Conservation (phyloP, 2,888 invertebrate species). For the Tanytarsus gracilentus region DNA sequence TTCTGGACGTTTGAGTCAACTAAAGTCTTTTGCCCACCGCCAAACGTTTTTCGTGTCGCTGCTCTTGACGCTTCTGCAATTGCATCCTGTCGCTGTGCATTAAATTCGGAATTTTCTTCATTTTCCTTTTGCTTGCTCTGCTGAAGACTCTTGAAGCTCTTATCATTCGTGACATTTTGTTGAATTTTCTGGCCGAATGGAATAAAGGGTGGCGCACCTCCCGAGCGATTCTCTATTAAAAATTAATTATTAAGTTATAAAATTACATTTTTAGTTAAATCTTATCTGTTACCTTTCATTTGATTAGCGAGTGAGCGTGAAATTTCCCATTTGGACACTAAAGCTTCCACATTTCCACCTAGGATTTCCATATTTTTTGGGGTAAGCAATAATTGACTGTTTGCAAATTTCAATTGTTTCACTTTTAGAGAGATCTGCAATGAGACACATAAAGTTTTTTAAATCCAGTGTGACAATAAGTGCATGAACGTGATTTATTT, state of each 20-base stretch:
- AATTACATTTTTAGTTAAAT: background rate
- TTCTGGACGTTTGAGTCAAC: slow-evolving; percentile 67
- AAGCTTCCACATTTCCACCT: slow-evolving; percentile 73
- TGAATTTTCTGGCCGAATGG: slow-evolving; percentile 76
- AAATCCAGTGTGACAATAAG: background rate
- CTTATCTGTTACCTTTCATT: slow-evolving; percentile 45
- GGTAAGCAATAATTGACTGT: slow-evolving; percentile 64
- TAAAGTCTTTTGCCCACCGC: slow-evolving; percentile 57
- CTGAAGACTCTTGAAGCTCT: slow-evolving; percentile 61
- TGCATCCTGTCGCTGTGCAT: slow-evolving; percentile 78
- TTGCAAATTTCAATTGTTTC: slow-evolving; percentile 52
- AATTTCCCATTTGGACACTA: slow-evolving; percentile 85
- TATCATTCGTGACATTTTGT: slow-evolving; percentile 48
- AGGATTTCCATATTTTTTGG: slow-evolving; percentile 59
- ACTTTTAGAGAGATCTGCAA: slow-evolving; percentile 41
- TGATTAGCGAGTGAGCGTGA: slow-evolving; percentile 56
- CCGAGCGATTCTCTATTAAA: slow-evolving; percentile 34
- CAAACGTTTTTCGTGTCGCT: slow-evolving; percentile 54
- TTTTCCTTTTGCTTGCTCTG: slow-evolving; percentile 51
- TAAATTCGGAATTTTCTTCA: slow-evolving; percentile 71
- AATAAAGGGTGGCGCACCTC: slow-evolving; percentile 75
- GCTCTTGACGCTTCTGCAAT: slow-evolving; percentile 77
- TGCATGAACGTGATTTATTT: background rate
- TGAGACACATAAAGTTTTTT: background rate
- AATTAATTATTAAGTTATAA: slow-evolving; percentile 1